Percentiles rank a stretch among this genome's conserved stretches.
phyloP scores from a whole-genome alignment of 2,888 invertebrate species.

The Emesis furor region DNA sequence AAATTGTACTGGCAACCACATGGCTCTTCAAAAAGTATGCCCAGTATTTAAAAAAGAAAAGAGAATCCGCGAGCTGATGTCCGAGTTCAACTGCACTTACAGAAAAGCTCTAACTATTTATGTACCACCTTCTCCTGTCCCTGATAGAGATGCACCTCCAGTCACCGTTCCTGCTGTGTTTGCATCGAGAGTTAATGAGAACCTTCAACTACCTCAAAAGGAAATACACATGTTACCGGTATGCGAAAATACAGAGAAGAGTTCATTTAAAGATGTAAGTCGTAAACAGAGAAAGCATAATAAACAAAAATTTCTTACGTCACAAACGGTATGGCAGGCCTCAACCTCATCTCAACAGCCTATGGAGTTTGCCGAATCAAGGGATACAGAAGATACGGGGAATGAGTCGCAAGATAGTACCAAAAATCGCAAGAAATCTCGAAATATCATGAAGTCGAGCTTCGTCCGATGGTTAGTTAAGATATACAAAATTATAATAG shows the following conservation, averaged over 20 bases:
- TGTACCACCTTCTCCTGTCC: conserved; percentile 13
- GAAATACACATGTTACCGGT: background rate
- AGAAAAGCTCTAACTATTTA: conserved; percentile 50
- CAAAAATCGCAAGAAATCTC: background rate
- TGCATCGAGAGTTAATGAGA: background rate
- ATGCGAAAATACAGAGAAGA: background rate
- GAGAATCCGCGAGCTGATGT: conserved; percentile 60
- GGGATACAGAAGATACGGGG: background rate
- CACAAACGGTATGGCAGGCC: background rate
- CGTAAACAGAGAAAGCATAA: background rate
- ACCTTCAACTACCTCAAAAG: background rate
- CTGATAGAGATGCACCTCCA: background rate
- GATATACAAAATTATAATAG: background rate
- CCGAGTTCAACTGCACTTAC: conserved; percentile 64
- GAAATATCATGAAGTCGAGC: background rate
- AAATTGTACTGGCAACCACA: conserved; percentile 61
- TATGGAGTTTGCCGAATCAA: background rate
- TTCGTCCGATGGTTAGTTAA: background rate
- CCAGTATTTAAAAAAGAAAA: conserved; percentile 63
- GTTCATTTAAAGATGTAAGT: background rate
- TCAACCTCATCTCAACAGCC: background rate
- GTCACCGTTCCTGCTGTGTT: background rate
- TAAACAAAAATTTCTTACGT: background rate
- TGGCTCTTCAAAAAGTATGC: conserved; percentile 55
- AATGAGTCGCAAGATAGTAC: background rate